A percentile compares a stretch with the other conserved stretches of the same genome.
These are phyloP conservation scores for Stichodactyla helianthus DNA, from an alignment of 64 coral and sea anemone species.

Conservation along the genomic window DNA sequence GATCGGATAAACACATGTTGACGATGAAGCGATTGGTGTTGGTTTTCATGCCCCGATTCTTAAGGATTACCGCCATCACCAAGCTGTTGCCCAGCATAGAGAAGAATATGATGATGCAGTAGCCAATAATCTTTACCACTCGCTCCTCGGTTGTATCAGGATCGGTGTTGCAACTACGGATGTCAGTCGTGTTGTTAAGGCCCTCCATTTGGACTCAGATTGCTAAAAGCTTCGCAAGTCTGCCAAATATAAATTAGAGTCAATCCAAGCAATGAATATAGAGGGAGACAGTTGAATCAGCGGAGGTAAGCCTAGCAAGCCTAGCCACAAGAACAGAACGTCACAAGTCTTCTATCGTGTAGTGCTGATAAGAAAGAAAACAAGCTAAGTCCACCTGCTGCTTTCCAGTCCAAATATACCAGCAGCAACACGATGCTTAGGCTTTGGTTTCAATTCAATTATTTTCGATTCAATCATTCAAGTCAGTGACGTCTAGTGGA, in stretches of 20 bases:
- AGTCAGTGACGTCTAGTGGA: too few relatives aligned
- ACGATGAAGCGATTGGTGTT: conserved; percentile 50
- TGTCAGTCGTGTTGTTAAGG: background rate
- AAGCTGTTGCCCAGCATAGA: conserved; percentile 45
- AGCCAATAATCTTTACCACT: conserved; percentile 30
- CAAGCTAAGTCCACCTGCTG: background rate
- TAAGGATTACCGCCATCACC: conserved; percentile 39
- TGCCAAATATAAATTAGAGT: background rate
- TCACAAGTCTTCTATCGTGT: background rate
- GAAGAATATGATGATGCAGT: conserved; percentile 36
- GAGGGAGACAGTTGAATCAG: background rate
- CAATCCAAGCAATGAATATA: background rate
- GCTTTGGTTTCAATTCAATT: background rate
- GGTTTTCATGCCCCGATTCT: conserved; percentile 35
- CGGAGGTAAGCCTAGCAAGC: background rate
- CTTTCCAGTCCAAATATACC: background rate
- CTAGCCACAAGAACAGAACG: background rate
- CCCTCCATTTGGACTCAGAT: background rate
- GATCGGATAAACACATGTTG: conserved; percentile 52
- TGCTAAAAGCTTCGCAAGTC: background rate
- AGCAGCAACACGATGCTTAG: background rate
- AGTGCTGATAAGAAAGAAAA: background rate
- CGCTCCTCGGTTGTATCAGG: conserved; percentile 9
- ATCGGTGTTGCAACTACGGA: background rate
- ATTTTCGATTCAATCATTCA: background rate